Base-by-base conservation (phyloP, 1,140 invertebrate species). In the Campoletis sonorensis region DNA sequence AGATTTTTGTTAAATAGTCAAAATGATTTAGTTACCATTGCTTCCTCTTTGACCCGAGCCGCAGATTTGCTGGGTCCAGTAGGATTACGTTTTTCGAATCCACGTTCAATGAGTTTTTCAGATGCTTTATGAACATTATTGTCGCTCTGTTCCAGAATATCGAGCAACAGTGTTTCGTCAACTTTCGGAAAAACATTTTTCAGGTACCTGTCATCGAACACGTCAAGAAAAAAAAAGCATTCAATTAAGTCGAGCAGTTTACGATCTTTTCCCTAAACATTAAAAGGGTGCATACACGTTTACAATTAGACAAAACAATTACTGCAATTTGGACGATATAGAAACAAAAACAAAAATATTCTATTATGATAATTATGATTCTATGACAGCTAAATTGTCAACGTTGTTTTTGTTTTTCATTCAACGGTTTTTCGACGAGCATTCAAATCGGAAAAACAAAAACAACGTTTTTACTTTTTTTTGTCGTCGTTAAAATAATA, bases 181-280 rank as follows among this genome's bases (percentile, higher is more conserved):
- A 95, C 96, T 91, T 97, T 96, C n/a, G 97, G 96, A 91, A 97
- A 98, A 85, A 98, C 94, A 87, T 96, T 97, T 91, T 98, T 98
- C 92, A 98, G 93, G 90, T 98, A 98, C 93, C 97, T 97, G 91
- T 81, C 3, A 33, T 70, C 30, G 18, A 64, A 70, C 67, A 70
- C 30, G 15, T 33, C 82, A 72, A n/a, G 33, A 67, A 67, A 75
- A 33, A 67, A 40, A 40, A 11, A 54, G 18, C 1, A 61, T 51
- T 45, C 11, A 30, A 64, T 64, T 49, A 78, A 77, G 3, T 16
- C 4, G 51, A 54, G 37, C 15, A 33, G 58, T 16, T 23, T 61
- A 45, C 30, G 58, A 40, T 45, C 3, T 18, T 67, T 64, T 45
- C 11, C 11, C 30, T 70, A n/a, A 70, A 21, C 15, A 78, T 45